Percentiles rank a stretch among this genome's conserved stretches.
Conservation (phyloP, 2,797 vertebrate species). For the Lemur catta region DNA sequence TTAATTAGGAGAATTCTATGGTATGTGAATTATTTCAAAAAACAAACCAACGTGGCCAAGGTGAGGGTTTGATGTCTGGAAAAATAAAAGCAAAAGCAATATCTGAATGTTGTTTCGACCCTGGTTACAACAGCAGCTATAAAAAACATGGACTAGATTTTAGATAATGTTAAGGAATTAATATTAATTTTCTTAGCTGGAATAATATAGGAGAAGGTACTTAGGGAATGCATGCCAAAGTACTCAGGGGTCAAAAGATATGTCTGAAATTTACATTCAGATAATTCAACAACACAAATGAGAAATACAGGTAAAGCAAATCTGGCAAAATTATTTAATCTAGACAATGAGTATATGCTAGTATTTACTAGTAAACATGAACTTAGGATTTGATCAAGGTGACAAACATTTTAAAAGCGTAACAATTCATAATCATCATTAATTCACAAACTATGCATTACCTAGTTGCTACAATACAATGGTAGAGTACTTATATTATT, state of each 20-base stretch:
- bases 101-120: neutral
- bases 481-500: neutral
- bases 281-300: neutral
- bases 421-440: neutral
- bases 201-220: neutral
- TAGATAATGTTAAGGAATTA: neutral
- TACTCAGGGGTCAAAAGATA: neutral
- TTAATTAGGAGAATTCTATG: neutral
- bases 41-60: neutral
- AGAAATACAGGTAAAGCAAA: constrained; percentile 5
- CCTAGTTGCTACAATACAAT: neutral
- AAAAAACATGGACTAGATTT: neutral
- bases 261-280: neutral
- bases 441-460: neutral
- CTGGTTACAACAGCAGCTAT: neutral
- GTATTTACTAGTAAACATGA: neutral
- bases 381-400: neutral
- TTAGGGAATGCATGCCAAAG: neutral
- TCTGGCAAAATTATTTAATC: constrained; percentile 25
- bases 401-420: constrained; percentile 9
- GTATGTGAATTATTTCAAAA: neutral
- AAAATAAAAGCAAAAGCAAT: neutral
- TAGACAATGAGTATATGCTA: neutral
- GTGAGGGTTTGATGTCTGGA: neutral
- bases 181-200: neutral